Evolutionary conservation across 1,140 invertebrate species (phyloP).

Genomic region (Drosophila sp.): DNA sequence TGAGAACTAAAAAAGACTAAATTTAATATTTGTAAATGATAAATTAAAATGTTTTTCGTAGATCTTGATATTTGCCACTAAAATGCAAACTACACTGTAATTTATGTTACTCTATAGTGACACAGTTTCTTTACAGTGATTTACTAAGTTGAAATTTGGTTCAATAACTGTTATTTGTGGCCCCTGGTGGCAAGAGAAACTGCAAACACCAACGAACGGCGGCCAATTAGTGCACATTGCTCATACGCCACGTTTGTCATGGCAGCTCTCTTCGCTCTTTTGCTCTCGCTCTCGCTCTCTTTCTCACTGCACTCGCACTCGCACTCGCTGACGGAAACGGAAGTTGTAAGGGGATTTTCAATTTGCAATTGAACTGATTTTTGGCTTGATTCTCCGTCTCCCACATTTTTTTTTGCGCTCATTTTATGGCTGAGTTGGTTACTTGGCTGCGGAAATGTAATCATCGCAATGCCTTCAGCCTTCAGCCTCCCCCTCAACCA

Average conservation of each 20-base stretch:
- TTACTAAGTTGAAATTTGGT: no score
- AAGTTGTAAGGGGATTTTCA: constrained; percentile 83
- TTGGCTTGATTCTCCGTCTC: constrained; percentile 61
- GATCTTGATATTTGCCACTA: no score
- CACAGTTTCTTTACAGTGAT: no score
- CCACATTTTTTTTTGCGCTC: constrained; percentile 50
- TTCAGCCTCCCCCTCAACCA: constrained; percentile 1
- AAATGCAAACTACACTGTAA: no score
- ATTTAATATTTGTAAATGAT: no score
- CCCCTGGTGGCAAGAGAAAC: constrained; percentile 24
- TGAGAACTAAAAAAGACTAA: no score
- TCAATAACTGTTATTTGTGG: no score
- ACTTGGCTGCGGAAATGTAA: constrained; percentile 76
- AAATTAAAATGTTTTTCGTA: no score
- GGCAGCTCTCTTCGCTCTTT: constrained; percentile 41
- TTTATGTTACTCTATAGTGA: no score
- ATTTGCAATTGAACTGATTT: constrained; percentile 83
- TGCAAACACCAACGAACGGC: constrained; percentile 61
- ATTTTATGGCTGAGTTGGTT: constrained; percentile 81
- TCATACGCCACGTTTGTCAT: constrained; percentile 82
- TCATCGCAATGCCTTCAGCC: constrained; percentile 68
- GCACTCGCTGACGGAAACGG: constrained; percentile 66
- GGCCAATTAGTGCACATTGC: constrained; percentile 82
- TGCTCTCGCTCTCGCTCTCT: neutral
- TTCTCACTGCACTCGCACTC: constrained; percentile 10